phyloP scores from a whole-genome alignment of 1,140 invertebrate species.

The Belonocnema kinseyi region DNA sequence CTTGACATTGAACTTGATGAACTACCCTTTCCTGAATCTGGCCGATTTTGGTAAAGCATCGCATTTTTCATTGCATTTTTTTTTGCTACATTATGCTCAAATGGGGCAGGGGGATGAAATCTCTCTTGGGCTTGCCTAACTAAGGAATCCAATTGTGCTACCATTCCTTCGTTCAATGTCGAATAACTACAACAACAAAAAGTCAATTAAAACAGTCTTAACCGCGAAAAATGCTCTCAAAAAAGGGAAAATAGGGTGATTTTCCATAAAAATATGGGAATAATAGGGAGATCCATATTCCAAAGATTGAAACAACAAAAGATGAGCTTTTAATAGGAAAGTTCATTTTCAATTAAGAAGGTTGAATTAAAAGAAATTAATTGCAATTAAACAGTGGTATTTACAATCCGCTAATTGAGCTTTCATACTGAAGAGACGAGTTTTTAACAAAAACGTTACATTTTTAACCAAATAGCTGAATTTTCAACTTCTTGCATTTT shows the following conservation, averaged over 20 bases:
- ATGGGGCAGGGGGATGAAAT: constrained; percentile 64
- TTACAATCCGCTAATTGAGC: too few species aligned
- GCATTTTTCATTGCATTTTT: constrained; percentile 47
- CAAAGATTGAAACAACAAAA: too few species aligned
- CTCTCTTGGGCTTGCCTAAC: constrained; percentile 61
- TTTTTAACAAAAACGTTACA: too few species aligned
- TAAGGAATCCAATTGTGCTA: constrained; percentile 53
- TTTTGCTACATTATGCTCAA: constrained; percentile 53
- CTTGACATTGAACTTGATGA: not conserved
- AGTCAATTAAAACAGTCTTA: not conserved
- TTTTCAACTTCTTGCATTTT: too few species aligned
- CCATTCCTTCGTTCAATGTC: constrained; percentile 58
- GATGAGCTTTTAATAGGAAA: too few species aligned
- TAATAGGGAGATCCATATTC: not conserved
- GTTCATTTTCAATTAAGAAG: too few species aligned
- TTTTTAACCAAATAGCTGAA: too few species aligned
- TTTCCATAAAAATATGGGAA: not conserved
- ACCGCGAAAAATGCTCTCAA: too few species aligned
- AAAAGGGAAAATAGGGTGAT: too few species aligned
- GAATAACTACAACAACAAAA: constrained; percentile 58
- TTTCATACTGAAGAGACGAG: too few species aligned
- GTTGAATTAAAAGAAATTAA: too few species aligned
- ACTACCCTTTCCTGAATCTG: not conserved
- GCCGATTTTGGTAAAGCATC: constrained; percentile 35
- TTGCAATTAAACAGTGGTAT: too few species aligned